These are phyloP conservation scores for Hippocampus zosterae DNA, from an alignment of 2,113 vertebrate genomes.

Conservation along the genomic window DNA sequence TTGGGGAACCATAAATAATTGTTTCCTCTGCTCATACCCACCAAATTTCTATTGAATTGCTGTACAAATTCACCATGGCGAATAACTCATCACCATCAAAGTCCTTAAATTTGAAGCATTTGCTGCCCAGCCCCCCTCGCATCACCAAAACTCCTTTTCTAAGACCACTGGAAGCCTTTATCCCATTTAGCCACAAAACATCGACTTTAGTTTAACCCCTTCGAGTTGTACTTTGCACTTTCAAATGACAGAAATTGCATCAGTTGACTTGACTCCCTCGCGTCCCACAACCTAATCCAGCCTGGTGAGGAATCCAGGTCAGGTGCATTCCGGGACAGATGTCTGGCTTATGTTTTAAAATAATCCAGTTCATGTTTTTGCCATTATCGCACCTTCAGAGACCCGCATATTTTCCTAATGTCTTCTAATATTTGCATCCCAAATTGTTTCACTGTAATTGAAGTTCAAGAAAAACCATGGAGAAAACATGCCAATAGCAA, in stretches of 20 bases:
- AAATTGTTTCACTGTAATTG: background rate
- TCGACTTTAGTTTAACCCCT: conserved; percentile 43
- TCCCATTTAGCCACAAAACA: conserved; percentile 7
- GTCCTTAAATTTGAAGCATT: background rate
- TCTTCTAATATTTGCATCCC: background rate
- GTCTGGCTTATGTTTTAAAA: conserved; percentile 10
- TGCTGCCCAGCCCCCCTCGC: background rate
- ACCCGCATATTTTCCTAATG: background rate
- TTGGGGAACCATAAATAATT: no score
- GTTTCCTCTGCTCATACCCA: background rate
- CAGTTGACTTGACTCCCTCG: conserved; percentile 3
- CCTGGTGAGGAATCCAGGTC: conserved; percentile 26
- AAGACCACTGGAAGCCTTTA: conserved; percentile 15
- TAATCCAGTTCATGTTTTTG: background rate
- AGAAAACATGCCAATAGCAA: background rate
- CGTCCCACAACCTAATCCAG: background rate
- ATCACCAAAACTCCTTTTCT: conserved; percentile 17
- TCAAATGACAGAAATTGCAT: conserved; percentile 17
- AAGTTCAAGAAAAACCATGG: background rate
- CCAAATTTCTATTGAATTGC: background rate
- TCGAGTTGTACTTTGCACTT: conserved; percentile 34
- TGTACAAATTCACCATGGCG: background rate
- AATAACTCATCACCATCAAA: no score
- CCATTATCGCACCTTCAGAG: background rate
- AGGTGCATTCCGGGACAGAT: conserved; percentile 48